phyloP scores from a whole-genome alignment of 2,797 vertebrate species.

The Cyclopterus lumpus region DNA sequence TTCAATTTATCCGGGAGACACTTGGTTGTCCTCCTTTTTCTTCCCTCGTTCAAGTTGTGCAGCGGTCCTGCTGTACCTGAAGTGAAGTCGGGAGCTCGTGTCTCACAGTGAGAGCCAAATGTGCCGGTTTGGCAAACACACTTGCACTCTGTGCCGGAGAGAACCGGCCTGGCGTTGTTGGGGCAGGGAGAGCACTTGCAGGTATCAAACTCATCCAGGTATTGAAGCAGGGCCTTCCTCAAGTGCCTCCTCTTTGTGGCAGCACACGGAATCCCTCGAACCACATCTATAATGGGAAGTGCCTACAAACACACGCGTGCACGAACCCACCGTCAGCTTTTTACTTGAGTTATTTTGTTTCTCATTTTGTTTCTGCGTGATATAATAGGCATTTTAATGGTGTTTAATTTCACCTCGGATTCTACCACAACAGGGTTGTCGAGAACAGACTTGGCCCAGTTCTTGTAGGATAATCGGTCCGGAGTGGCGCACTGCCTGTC shows the following conservation, averaged over 20 bases:
- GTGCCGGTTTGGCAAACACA: slow-evolving; percentile 92
- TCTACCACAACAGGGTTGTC: slow-evolving; percentile 89
- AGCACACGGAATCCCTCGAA: slow-evolving; percentile 89
- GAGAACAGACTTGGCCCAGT: slow-evolving; percentile 90
- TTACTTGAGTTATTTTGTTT: neutral
- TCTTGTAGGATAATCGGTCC: slow-evolving; percentile 70
- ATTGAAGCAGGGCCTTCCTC: slow-evolving; percentile 85
- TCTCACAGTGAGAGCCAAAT: slow-evolving; percentile 89
- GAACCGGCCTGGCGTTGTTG: slow-evolving; percentile 86
- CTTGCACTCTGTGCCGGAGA: slow-evolving; percentile 88
- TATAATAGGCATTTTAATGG: neutral
- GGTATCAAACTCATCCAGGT: slow-evolving; percentile 85
- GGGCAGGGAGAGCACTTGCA: slow-evolving; percentile 91
- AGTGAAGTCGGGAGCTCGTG: slow-evolving; percentile 81
- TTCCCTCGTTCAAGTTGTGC: neutral
- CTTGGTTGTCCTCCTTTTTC: neutral
- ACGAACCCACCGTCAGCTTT: neutral
- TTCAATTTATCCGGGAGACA: neutral
- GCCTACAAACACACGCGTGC: slow-evolving; percentile 75
- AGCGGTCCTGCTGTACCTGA: slow-evolving; percentile 77
- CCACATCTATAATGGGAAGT: slow-evolving; percentile 86
- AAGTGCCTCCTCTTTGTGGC: slow-evolving; percentile 89
- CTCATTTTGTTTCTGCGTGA: too few species aligned
- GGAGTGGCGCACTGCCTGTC: slow-evolving; percentile 82
- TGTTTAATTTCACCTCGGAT: slow-evolving; percentile 81